Conservation (phyloP, 2,888 invertebrate genomes). For the Ernsta delagoae region DNA sequence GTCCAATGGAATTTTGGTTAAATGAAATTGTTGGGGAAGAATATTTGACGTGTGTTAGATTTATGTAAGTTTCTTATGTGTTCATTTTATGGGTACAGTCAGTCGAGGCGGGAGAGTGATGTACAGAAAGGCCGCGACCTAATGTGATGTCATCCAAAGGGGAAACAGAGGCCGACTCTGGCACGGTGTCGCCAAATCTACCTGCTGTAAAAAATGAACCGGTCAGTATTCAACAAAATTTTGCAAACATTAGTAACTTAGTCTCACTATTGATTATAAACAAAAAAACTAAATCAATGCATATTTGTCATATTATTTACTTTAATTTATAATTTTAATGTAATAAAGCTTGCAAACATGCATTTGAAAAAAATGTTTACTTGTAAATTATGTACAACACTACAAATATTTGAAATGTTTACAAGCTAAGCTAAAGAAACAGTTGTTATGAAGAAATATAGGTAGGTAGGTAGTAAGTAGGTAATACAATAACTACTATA, state of each 20-base stretch:
- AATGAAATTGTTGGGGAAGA: neutral
- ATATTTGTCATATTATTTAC: no score
- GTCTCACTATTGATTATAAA: no score
- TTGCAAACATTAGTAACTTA: neutral
- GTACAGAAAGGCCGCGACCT: conserved; percentile 74
- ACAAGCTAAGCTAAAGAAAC: no score
- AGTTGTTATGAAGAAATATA: no score
- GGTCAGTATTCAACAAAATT: conserved; percentile 56
- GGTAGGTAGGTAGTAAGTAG: no score
- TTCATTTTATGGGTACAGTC: conserved; percentile 62
- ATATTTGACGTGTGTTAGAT: conserved; percentile 37
- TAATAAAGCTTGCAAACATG: no score
- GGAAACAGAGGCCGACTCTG: conserved; percentile 84
- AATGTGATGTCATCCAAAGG: conserved; percentile 85
- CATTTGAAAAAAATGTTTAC: no score
- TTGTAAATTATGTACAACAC: no score
- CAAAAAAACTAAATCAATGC: no score
- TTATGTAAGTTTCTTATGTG: conserved; percentile 40
- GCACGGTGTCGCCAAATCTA: conserved; percentile 81
- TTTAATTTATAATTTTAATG: no score
- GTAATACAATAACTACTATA: no score
- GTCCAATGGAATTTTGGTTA: conserved; percentile 57
- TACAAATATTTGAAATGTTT: no score
- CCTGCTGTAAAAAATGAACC: conserved; percentile 78
- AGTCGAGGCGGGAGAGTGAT: conserved; percentile 80